Conservation (phyloP, 35 echinoderm and acorn worm species). For the Ophioderma brevispina region DNA sequence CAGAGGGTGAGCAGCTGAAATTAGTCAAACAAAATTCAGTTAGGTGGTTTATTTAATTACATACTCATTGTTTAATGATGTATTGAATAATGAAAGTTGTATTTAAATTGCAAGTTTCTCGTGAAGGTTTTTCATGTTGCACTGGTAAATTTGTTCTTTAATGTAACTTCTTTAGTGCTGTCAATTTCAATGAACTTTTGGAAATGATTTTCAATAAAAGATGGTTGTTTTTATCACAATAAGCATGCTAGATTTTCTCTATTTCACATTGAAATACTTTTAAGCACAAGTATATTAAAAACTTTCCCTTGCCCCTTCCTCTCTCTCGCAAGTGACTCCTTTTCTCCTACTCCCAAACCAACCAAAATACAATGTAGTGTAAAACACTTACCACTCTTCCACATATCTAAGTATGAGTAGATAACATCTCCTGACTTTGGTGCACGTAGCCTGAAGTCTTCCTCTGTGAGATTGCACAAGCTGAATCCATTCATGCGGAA, state of each 20-base stretch:
- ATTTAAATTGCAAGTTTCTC: neutral
- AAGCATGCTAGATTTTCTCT: no score
- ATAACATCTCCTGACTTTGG: constrained; percentile 82
- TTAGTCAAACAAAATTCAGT: neutral
- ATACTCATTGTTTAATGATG: neutral
- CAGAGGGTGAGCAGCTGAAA: neutral
- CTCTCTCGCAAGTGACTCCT: no score
- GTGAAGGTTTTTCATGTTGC: no score
- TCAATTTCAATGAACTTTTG: no score
- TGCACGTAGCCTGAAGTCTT: constrained; percentile 59
- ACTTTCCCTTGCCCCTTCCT: neutral
- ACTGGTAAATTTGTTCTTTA: no score
- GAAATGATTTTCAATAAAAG: no score
- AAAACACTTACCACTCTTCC: constrained; percentile 55
- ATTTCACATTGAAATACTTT: no score
- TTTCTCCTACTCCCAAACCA: no score
- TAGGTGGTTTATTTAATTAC: neutral
- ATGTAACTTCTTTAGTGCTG: no score
- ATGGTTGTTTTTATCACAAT: no score
- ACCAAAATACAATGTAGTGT: no score
- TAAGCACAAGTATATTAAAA: neutral
- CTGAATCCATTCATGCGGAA: constrained; percentile 71
- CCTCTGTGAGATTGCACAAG: constrained; percentile 64
- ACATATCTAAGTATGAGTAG: constrained; percentile 43
- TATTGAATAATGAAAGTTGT: neutral